Evolutionary conservation across 2,797 vertebrate species (phyloP).

Genomic region (Euphonia xanthogaster): DNA sequence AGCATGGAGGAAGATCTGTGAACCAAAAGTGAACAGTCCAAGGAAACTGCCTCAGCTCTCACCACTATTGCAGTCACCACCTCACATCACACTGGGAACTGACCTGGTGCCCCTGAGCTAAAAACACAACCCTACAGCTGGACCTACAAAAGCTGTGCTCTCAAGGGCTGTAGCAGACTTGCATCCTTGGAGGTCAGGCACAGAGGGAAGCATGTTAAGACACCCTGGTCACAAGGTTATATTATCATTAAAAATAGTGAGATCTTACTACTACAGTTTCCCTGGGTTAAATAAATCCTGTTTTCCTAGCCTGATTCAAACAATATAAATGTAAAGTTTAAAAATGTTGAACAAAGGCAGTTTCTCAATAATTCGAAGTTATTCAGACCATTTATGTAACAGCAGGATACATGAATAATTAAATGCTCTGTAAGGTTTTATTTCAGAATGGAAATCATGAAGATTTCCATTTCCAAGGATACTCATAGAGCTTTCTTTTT

Average conservation of each 20-base stretch:
- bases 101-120: background rate
- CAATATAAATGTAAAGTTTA: background rate
- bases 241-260: constrained; percentile 60
- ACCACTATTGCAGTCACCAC: background rate
- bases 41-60: background rate
- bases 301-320: background rate
- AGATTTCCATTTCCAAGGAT: constrained; percentile 36
- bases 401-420: constrained; percentile 58
- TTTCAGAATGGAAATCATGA: constrained; percentile 21
- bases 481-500: background rate
- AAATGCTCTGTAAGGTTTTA: constrained; percentile 43
- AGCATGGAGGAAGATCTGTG: background rate
- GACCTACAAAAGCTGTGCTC: constrained; percentile 23
- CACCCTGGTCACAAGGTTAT: constrained; percentile 34
- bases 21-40: background rate
- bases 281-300: constrained; percentile 39
- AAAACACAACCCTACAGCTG: constrained; percentile 46
- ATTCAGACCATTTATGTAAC: constrained; percentile 20
- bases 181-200: constrained; percentile 21
- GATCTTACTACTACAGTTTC: constrained; percentile 23
- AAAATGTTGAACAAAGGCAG: constrained; percentile 32
- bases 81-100: background rate
- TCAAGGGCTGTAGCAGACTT: background rate
- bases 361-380: constrained; percentile 16
- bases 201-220: constrained; percentile 19